These are phyloP conservation scores for Hyalella azteca DNA, from an alignment of 2,888 invertebrate genomes.

Conservation along the genomic window DNA sequence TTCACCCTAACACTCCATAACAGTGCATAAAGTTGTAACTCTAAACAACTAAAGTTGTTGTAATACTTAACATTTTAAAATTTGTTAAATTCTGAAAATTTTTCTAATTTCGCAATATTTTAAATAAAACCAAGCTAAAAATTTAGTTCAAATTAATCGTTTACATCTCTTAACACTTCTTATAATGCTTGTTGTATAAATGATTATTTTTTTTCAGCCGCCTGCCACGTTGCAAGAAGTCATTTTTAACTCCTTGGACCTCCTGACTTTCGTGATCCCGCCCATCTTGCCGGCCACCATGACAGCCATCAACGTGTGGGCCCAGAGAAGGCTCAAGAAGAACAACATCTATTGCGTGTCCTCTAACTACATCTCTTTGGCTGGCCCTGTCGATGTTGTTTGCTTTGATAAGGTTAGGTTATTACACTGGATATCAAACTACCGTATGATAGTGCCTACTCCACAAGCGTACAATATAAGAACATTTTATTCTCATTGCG, in stretches of 20 bases:
- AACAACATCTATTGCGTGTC: conserved; percentile 61
- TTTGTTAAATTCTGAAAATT: too few species aligned
- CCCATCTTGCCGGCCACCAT: conserved; percentile 62
- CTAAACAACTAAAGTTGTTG: too few species aligned
- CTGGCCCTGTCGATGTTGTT: conserved; percentile 61
- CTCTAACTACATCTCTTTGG: conserved; percentile 61
- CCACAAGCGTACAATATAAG: too few species aligned
- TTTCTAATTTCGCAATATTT: too few species aligned
- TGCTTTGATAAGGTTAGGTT: conserved; percentile 62
- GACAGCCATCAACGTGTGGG: conserved; percentile 61
- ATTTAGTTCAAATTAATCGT: too few species aligned
- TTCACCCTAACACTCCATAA: too few species aligned
- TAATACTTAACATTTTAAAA: background rate
- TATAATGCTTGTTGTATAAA: too few species aligned
- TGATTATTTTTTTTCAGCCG: background rate
- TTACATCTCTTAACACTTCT: background rate
- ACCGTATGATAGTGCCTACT: too few species aligned
- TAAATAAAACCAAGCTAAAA: too few species aligned
- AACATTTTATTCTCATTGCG: too few species aligned
- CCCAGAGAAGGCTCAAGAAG: conserved; percentile 61
- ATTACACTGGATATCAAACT: too few species aligned
- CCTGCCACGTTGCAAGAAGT: conserved; percentile 33
- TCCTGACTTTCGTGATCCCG: conserved; percentile 62
- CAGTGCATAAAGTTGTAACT: too few species aligned
- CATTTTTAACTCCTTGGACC: conserved; percentile 61